A percentile compares a stretch with the other conserved stretches of the same genome.
Evolutionary conservation across 2,113 vertebrate species (phyloP).

Genomic region (Burhinus oedicnemus): DNA sequence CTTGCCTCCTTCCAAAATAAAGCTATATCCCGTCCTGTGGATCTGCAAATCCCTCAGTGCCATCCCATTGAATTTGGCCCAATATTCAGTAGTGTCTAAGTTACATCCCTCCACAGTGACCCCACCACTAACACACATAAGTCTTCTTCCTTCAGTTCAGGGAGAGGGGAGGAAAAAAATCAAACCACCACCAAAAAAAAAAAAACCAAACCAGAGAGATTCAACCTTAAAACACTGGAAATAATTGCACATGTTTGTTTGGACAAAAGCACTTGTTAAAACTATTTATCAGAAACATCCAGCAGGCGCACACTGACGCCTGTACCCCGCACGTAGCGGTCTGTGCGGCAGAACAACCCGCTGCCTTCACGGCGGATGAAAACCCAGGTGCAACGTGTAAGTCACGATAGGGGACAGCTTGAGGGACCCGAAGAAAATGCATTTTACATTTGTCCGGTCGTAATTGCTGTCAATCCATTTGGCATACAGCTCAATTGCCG

Average conservation of each 20-base stretch:
- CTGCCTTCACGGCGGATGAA: not conserved
- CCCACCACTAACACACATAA: not conserved
- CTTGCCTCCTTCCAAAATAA: not conserved
- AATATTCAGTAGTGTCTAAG: not conserved
- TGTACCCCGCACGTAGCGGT: not conserved
- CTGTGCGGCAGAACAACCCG: rapidly evolving
- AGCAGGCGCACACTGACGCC: not conserved
- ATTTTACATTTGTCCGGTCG: not conserved
- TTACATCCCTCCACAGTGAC: not conserved
- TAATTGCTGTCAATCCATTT: not conserved
- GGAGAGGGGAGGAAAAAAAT: not conserved
- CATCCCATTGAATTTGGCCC: not conserved
- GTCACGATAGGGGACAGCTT: not conserved
- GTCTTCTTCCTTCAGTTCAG: not conserved
- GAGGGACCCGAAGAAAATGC: conserved; percentile 9
- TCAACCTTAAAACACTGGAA: not conserved
- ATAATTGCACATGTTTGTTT: not conserved
- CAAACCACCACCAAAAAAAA: too few species aligned
- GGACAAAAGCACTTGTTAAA: conserved; percentile 27
- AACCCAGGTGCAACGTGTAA: not conserved
- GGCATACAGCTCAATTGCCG: conserved; percentile 2
- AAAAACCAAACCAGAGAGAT: not conserved
- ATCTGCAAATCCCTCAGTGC: not conserved
- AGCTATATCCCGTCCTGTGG: not conserved
- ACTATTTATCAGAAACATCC: conserved; percentile 34